Percentiles rank a stretch among this genome's conserved stretches.
These are phyloP conservation scores for Macrochelys suwanniensis DNA, from an alignment of 2,797 vertebrate genomes.

Conservation along the genomic window DNA sequence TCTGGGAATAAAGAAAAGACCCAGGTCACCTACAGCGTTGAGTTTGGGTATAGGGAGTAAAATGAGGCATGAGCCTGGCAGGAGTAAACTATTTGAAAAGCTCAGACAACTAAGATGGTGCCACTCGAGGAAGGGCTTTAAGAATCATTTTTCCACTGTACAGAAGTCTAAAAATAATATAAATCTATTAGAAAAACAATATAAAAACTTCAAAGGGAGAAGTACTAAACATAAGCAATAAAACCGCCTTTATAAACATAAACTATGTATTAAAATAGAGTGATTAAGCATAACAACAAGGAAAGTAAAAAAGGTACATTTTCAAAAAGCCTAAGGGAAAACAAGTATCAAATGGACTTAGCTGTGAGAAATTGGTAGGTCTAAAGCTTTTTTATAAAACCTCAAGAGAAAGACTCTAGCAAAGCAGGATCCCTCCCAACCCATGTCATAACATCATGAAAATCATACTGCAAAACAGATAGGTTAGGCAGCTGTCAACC, in stretches of 20 bases:
- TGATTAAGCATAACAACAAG: constrained; percentile 16
- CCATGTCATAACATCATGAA: constrained; percentile 1
- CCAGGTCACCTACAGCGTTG: neutral
- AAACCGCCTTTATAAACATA: neutral
- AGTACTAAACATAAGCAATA: neutral
- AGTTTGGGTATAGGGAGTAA: neutral
- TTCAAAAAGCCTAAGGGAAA: neutral
- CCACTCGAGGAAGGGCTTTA: neutral
- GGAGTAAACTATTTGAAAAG: constrained; percentile 28
- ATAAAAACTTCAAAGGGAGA: constrained; percentile 29
- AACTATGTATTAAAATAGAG: constrained; percentile 24
- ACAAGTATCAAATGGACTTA: constrained; percentile 11
- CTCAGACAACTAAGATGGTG: neutral
- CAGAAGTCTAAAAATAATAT: neutral
- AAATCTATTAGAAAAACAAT: neutral
- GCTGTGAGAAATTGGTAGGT: neutral
- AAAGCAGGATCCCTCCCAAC: constrained; percentile 30
- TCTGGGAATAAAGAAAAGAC: neutral
- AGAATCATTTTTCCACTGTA: constrained; percentile 5
- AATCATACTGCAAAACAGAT: neutral
- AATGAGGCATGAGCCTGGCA: neutral
- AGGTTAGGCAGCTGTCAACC: constrained; percentile 13
- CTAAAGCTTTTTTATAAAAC: neutral
- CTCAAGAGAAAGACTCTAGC: neutral
- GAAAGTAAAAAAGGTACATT: neutral